Evolutionary conservation across 1,140 invertebrate species (phyloP), one percentile per base, ranked within the genome.

Genomic region (Drosophila baimaii): DNA sequence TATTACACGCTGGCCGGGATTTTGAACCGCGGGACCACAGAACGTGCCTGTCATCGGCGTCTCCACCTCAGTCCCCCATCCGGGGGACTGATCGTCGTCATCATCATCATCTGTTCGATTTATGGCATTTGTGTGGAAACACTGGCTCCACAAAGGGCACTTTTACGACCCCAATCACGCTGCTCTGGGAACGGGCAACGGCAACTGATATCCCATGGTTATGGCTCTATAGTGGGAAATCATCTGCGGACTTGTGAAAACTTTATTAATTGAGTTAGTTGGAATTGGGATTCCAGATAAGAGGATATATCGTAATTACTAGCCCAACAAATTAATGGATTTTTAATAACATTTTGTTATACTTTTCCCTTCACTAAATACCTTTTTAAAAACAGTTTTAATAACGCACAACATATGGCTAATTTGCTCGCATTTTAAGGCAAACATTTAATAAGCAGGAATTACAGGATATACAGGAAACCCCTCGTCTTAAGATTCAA

Each of bases 111-210:
- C 70, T 77, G 55, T 57, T 62, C 63, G 74, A 83, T 84, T 84
- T 84, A 84, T 84, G 73, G 74, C 81, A 47, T 77, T 81, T 78
- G 76, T 68, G 77, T 84, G 77, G 46, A 84, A 75, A 68, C 47
- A 74, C 68, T 65, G 65, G 57, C 71, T 44, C 54, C 54, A n/a
- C 46, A 29, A 29, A 21, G 65, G 65, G 13, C 19, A 23, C 25
- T 71, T 70, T 71, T 70, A 71, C 27, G 68, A 71, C 33, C 35
- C 19, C 64, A 54, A 58, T 64, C 62, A 58, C 5, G 52, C 4
- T 10, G 33, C 31, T 12, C 52, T 64, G 51, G 51, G 23, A 63
- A 58, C 17, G 63, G 41, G 51, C n/a, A 69, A 49, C 35, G 66
- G 69, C 51, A 72, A 70, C 43, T 71, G 69, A 58, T 71, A 71